Conservation (phyloP, 2,888 invertebrate species). For the Philereme vetulata region DNA sequence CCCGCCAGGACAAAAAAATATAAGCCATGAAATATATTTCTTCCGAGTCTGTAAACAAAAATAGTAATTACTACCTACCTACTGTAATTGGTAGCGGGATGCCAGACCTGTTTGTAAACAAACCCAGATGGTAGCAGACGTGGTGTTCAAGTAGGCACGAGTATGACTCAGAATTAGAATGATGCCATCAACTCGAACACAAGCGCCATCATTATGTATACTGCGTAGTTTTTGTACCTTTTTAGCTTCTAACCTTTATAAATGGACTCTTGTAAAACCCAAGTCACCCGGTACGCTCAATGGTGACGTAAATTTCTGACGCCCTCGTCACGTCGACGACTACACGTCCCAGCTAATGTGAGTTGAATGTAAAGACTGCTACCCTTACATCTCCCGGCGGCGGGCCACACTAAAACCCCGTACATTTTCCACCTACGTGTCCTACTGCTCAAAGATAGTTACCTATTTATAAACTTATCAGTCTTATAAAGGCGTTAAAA, state of each 20-base stretch:
- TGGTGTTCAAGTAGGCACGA: constrained; percentile 40
- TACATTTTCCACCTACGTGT: constrained; percentile 30
- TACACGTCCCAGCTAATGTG: constrained; percentile 63
- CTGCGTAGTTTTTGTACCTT: constrained; percentile 47
- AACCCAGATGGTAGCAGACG: constrained; percentile 47
- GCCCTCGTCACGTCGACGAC: constrained; percentile 52
- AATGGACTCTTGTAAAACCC: constrained; percentile 32
- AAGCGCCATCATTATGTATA: constrained; percentile 45
- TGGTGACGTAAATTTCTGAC: constrained; percentile 33
- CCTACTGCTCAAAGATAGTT: constrained; percentile 13
- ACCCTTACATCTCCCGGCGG: constrained; percentile 63
- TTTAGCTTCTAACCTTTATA: constrained; percentile 35
- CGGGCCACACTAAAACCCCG: constrained; percentile 46
- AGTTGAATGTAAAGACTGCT: constrained; percentile 68
- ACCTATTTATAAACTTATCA: constrained; percentile 13
- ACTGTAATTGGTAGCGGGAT: constrained; percentile 22
- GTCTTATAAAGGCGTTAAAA: constrained; percentile 26
- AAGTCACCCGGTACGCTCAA: constrained; percentile 28
- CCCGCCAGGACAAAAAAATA: no score
- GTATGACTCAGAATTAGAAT: constrained; percentile 61
- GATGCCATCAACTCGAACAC: constrained; percentile 59
- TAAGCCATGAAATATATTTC: no score
- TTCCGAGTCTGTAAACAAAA: constrained; percentile 9
- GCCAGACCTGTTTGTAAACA: constrained; percentile 63
- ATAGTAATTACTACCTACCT: constrained; percentile 16